Conservation (phyloP, 2,797 vertebrate species). For the Vultur gryphus region DNA sequence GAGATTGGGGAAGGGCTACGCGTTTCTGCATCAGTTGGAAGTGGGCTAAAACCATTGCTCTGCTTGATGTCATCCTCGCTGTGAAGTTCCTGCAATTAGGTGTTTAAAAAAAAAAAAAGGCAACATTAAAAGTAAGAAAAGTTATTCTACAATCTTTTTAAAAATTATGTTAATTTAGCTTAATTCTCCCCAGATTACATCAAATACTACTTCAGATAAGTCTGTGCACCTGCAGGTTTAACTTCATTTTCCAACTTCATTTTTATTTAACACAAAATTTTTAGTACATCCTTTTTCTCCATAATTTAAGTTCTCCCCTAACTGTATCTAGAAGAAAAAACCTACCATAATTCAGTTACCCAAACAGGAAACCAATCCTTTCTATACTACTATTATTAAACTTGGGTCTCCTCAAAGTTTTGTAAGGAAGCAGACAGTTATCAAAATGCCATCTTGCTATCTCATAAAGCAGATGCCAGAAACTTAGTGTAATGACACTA, state of each 20-base stretch:
- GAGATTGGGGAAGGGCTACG: conserved; percentile 90
- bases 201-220: background rate
- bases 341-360: background rate
- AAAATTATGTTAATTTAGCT: background rate
- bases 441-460: background rate
- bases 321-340: background rate
- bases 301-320: background rate
- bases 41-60: conserved; percentile 70
- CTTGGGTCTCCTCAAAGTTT: background rate
- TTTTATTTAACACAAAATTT: background rate
- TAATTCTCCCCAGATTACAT: background rate
- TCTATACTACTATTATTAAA: background rate
- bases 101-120: background rate
- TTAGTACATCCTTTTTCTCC: background rate
- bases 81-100: conserved; percentile 77
- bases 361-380: background rate
- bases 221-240: background rate
- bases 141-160: background rate
- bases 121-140: background rate
- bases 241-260: background rate
- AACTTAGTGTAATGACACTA: background rate
- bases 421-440: background rate
- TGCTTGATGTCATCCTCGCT: conserved; percentile 78
- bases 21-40: conserved; percentile 77
- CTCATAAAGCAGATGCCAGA: background rate